These are phyloP conservation scores for Spizella passerina DNA, from an alignment of 2,797 vertebrate genomes.

Conservation along the genomic window DNA sequence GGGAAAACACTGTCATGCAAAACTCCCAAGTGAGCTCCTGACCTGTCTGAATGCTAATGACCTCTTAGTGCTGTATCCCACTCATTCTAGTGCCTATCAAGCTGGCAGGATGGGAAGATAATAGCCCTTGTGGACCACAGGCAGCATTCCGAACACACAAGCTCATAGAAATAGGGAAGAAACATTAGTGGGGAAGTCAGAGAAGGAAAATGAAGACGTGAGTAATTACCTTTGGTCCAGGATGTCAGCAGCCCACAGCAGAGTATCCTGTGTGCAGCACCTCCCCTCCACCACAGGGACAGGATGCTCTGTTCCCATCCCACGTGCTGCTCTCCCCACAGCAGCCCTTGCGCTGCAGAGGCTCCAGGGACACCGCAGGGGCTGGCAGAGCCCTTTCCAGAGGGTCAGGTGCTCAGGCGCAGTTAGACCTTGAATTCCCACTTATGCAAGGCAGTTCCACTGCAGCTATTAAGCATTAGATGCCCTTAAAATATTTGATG, in stretches of 20 bases:
- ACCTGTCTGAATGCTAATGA: conserved; percentile 32
- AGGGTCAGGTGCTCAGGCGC: background rate
- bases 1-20: conserved; percentile 15
- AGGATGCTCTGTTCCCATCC: background rate
- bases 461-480: background rate
- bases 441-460: background rate
- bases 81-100: background rate
- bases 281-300: background rate
- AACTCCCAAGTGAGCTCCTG: background rate
- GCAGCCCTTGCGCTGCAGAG: background rate
- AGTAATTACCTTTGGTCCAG: background rate
- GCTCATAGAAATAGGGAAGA: background rate
- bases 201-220: background rate
- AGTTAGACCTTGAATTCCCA: background rate
- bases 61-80: background rate
- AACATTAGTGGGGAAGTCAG: conserved; percentile 10
- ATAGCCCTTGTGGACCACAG: background rate
- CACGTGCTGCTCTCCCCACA: accelerated
- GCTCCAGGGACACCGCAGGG: background rate
- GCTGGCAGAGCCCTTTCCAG: background rate
- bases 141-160: background rate
- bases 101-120: background rate
- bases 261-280: background rate
- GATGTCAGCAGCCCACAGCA: background rate
- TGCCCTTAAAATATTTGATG: background rate